Base-by-base conservation (phyloP, 2,113 vertebrate genomes). In the Sphaerodactylus townsendi region DNA sequence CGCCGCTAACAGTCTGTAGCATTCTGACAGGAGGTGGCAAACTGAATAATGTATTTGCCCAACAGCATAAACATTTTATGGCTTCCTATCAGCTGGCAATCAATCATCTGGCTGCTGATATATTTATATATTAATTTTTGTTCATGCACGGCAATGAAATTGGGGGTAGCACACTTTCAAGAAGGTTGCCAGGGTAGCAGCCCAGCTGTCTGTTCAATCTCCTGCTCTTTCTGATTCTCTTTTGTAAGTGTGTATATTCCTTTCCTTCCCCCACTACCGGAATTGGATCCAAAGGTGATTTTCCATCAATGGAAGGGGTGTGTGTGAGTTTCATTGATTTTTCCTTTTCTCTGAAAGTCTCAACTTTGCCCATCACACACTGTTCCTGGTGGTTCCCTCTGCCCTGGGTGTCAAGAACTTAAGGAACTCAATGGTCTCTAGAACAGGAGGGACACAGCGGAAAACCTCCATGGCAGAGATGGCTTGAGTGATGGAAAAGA, bases 41-140 rank as follows among this genome's bases (percentile, higher is more conserved):
- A 44, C 33, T 71, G 68, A 77, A 84, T 71, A 70, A 84, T 44
- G 48, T 39, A 70, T 77, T 77, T 25, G 56, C 37, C 37, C 48
- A 84, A 17, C 53, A 78, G 68, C 76, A 21, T 64, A 64, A 72
- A 84, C 53, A 78, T 46, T 62, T 84, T 64, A 59, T 48, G 66
- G 53, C 30, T 78, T 53, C 5, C 30, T 41, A 71, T 84, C 75
- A 84, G 39, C 50, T 71, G 53, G 15, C n/a, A 78, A 44, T 70
- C 66, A 78, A 46, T 82, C 37, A 84, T 64, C 68, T 48, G 68
- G 33, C 53, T 48, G 41, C 39, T 46, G 65, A 33, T 25, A 62
- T 28, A 59, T 53, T 68, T 76, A 23, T 46, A 19, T 80, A 35
- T 46, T 41, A 3, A 44, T 28, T 70, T 65, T 35, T n/a, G 68